Base-by-base conservation (phyloP, 1,140 invertebrate genomes). In the Pachypsylla venusta region DNA sequence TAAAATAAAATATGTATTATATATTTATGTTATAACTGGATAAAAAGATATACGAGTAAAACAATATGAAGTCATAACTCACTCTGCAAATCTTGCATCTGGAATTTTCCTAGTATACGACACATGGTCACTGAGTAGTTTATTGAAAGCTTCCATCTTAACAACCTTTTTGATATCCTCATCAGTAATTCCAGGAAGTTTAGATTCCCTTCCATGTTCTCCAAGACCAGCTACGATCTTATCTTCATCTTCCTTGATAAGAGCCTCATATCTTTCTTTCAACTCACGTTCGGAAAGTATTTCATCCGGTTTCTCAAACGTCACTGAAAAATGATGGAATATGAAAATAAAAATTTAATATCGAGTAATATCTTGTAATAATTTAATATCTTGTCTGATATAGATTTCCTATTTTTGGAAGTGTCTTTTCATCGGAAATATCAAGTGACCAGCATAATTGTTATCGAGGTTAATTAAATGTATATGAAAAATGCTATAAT, bases 61-160 rank as follows among this genome's bases (percentile, higher is more conserved):
- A n/a, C n/a, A n/a, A n/a, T n/a, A n/a, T n/a, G n/a, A n/a, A n/a
- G n/a, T n/a, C n/a, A n/a, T n/a, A n/a, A 74, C 76, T 78, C 75
- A 89, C 84, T 77, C 73, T 24, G 76, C 68, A 74, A 93, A 81
- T 60, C 91, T 75, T 48, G 88, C 83, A 74, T 95, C 91, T 5
- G 81, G 81, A 27, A 95, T 66, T 30, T 84, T 83, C 65, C 93
- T 74, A 68, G 89, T 87, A 20, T 90, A 72, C 1, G 90, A 80
- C 64, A 97, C 93, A 73, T 84, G 85, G 69, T 95, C 88, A 69
- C 89, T 93, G 1, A 91, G 76, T 40, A 90, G 75, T 27, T 87
- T 82, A 74, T 97, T 95, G 67, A 95, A 92, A 2, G 91, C 91
- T 71, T 93, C 87, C 55, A 83, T 84, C 61, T 83, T 79, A 65